Conservation (phyloP, 2,113 vertebrate species). For the Lates calcarifer region DNA sequence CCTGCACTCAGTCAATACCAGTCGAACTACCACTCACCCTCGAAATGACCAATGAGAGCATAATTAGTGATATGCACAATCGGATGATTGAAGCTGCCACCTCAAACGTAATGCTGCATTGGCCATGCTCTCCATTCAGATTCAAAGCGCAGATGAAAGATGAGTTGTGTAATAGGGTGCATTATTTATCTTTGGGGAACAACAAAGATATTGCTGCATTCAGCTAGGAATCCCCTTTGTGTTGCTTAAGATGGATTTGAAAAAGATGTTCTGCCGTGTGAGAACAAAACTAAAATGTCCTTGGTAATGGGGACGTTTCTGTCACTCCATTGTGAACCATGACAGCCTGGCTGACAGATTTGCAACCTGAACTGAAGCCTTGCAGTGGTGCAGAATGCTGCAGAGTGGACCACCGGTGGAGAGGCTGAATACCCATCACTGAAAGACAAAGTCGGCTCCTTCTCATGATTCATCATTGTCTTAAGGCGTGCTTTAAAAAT, state of each 20-base stretch:
- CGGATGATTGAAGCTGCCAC: slow-evolving; percentile 58
- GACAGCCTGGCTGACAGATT: slow-evolving; percentile 70
- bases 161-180: slow-evolving; percentile 57
- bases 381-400: slow-evolving; percentile 72
- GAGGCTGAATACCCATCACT: slow-evolving; percentile 60
- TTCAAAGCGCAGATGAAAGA: slow-evolving; percentile 58
- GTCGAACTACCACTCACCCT: slow-evolving; percentile 65
- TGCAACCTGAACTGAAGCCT: slow-evolving; percentile 68
- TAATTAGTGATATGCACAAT: slow-evolving; percentile 62
- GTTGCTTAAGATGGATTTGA: slow-evolving; percentile 69
- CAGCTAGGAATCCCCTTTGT: slow-evolving; percentile 58
- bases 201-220: slow-evolving; percentile 65
- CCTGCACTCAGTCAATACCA: slow-evolving; percentile 64
- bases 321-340: slow-evolving; percentile 69
- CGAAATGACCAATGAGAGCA: slow-evolving; percentile 65
- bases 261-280: slow-evolving; percentile 60
- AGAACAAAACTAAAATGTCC: slow-evolving; percentile 69
- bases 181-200: slow-evolving; percentile 70
- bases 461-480: slow-evolving; percentile 57
- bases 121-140: slow-evolving; percentile 44
- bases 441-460: slow-evolving; percentile 54
- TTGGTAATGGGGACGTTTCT: slow-evolving; percentile 72
- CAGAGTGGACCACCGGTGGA: slow-evolving; percentile 67
- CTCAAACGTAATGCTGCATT: slow-evolving; percentile 31
- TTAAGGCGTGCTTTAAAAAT: slow-evolving; percentile 43